Percentiles rank a stretch among this genome's conserved stretches.
These are phyloP conservation scores for Salvelinus namaycush DNA, from an alignment of 2,113 vertebrate species.

Conservation along the genomic window DNA sequence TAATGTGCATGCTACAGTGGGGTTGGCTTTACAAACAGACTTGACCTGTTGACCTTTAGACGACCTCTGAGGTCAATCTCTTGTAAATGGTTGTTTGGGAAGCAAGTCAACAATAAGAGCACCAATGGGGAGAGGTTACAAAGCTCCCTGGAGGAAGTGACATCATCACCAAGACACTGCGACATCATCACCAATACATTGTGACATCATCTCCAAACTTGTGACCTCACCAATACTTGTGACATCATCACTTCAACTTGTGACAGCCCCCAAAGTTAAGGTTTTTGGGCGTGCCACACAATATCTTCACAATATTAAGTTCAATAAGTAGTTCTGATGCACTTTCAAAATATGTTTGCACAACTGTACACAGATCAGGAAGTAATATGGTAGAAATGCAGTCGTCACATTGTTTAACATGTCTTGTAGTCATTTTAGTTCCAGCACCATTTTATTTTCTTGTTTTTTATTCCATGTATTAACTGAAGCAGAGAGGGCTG, in stretches of 20 bases:
- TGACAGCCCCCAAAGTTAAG: slow-evolving; percentile 22
- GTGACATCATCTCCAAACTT: slow-evolving; percentile 23
- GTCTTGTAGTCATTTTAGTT: slow-evolving; percentile 60
- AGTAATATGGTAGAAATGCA: slow-evolving; percentile 58
- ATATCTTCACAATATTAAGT: slow-evolving; percentile 63
- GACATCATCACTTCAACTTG: slow-evolving; percentile 14
- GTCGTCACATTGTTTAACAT: slow-evolving; percentile 68
- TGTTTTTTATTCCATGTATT: slow-evolving; percentile 46
- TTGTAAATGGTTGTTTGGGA: slow-evolving; percentile 27
- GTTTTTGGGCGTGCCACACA: slow-evolving; percentile 41
- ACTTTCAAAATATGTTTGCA: slow-evolving; percentile 67
- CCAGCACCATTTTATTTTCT: slow-evolving; percentile 68
- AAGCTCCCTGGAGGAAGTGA: slow-evolving; percentile 45
- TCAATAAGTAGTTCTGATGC: slow-evolving; percentile 78
- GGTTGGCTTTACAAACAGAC: slow-evolving; percentile 39
- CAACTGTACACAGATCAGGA: slow-evolving; percentile 64
- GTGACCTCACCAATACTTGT: slow-evolving; percentile 19
- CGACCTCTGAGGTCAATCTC: slow-evolving; percentile 34
- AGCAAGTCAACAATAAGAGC: slow-evolving; percentile 50
- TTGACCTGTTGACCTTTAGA: slow-evolving; percentile 34
- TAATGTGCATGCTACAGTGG: slow-evolving; percentile 48
- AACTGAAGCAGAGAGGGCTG: slow-evolving; percentile 50
- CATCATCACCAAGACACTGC: too few species aligned
- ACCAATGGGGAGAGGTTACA: slow-evolving; percentile 50
- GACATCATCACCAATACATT: not conserved